Evolutionary conservation across 53 echinoderm and acorn worm species (phyloP).

Genomic region (Luidia sarsii): DNA sequence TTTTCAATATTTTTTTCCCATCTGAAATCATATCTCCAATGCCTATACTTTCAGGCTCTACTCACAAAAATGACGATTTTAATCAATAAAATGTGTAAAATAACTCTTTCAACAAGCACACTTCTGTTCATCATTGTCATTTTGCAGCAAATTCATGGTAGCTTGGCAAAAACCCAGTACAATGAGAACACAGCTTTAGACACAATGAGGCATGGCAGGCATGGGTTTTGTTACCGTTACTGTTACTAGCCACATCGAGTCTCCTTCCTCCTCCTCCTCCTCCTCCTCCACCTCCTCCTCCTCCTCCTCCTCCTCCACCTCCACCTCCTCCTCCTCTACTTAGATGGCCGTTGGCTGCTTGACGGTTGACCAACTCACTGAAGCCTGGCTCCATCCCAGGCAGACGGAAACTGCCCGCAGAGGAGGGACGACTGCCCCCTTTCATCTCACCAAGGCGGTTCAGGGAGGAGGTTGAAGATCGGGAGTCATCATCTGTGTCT

Average conservation of each 20-base stretch:
- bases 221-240: slow-evolving; percentile 33
- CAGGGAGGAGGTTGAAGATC: slow-evolving; percentile 66
- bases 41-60: no score
- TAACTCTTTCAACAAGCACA: no score
- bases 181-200: neutral
- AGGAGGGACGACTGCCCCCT: slow-evolving; percentile 63
- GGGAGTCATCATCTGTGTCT: slow-evolving; percentile 84
- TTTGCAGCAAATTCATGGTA: neutral
- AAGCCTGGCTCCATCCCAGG: slow-evolving; percentile 67
- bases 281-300: slow-evolving; percentile 78
- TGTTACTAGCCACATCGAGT: slow-evolving; percentile 78
- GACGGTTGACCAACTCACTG: slow-evolving; percentile 57
- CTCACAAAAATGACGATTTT: no score
- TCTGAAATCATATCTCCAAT: no score
- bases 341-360: slow-evolving; percentile 84
- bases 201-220: no score
- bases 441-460: slow-evolving; percentile 57
- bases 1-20: no score
- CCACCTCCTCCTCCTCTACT: slow-evolving; percentile 68
- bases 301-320: slow-evolving; percentile 64
- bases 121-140: no score
- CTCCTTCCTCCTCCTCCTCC: slow-evolving; percentile 74
- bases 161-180: no score
- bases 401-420: slow-evolving; percentile 71
- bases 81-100: no score